These are phyloP conservation scores for Hylia prasina DNA, from an alignment of 2,113 vertebrate species.

Conservation along the genomic window DNA sequence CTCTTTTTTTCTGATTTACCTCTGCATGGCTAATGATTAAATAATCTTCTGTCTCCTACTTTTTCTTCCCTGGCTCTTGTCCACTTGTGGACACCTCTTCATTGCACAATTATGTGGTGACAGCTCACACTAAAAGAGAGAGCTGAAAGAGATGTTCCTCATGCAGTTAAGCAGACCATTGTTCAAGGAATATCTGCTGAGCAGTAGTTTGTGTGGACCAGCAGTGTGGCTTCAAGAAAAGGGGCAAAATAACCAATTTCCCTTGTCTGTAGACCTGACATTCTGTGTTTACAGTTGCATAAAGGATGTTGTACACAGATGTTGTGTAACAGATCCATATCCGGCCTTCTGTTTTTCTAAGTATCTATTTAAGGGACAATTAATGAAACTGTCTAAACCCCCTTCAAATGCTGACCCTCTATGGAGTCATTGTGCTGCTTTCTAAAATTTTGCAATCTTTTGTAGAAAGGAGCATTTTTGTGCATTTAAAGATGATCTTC, in stretches of 20 bases:
- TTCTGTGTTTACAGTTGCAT: not conserved
- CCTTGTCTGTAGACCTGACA: not conserved
- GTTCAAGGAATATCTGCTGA: not conserved
- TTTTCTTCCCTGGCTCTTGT: accelerated
- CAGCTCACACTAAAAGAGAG: not conserved
- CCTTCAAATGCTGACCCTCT: not conserved
- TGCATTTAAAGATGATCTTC: not conserved
- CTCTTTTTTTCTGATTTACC: not conserved
- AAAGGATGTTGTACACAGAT: not conserved
- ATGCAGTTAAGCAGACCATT: not conserved
- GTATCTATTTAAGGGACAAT: not conserved
- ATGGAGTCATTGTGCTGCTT: not conserved
- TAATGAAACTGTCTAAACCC: not conserved
- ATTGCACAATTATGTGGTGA: not conserved
- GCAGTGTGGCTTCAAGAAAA: not conserved
- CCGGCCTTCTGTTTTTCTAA: accelerated
- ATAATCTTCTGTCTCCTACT: not conserved
- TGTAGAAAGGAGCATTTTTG: not conserved
- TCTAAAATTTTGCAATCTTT: not conserved
- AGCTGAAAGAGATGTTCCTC: not conserved
- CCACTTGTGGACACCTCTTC: not conserved
- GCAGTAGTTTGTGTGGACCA: not conserved
- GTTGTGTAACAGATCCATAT: not conserved
- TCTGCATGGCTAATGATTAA: not conserved
- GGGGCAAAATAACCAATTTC: not conserved